phyloP scores from a whole-genome alignment of 2,888 invertebrate species.

The Papilio elwesi region DNA sequence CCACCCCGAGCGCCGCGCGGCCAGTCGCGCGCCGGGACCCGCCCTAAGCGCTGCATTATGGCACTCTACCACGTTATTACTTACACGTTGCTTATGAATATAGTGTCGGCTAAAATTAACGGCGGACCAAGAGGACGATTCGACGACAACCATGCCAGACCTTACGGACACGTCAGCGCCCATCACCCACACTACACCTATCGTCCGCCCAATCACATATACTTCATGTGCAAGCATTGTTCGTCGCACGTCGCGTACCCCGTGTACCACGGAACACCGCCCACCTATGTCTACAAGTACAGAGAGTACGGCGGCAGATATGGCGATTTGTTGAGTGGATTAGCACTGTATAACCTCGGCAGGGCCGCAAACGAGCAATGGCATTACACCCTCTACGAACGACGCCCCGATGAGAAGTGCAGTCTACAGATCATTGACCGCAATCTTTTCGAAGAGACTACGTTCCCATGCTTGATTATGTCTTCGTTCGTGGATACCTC shows the following conservation, averaged over 20 bases:
- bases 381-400: slow-evolving; percentile 59
- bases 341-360: slow-evolving; percentile 76
- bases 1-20: slow-evolving; percentile 53
- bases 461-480: slow-evolving; percentile 73
- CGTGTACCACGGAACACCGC: slow-evolving; percentile 70
- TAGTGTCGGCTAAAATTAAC: slow-evolving; percentile 59
- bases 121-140: slow-evolving; percentile 62
- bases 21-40: slow-evolving; percentile 72
- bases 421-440: slow-evolving; percentile 69
- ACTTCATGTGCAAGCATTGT: slow-evolving; percentile 68
- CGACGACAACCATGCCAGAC: slow-evolving; percentile 44
- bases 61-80: slow-evolving; percentile 52
- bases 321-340: slow-evolving; percentile 67
- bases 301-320: slow-evolving; percentile 67
- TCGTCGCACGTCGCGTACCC: slow-evolving; percentile 64
- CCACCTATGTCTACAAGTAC: slow-evolving; percentile 72
- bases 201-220: slow-evolving; percentile 69
- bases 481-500: slow-evolving; percentile 69
- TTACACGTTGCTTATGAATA: slow-evolving; percentile 49
- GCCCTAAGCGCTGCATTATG: slow-evolving; percentile 69
- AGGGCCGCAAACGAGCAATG: slow-evolving; percentile 59
- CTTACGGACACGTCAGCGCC: slow-evolving; percentile 58
- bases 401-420: slow-evolving; percentile 64
- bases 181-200: slow-evolving; percentile 71
- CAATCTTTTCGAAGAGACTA: slow-evolving; percentile 66